Evolutionary conservation across 2,888 invertebrate genomes (phyloP).

Genomic region (Biston stratarius): DNA sequence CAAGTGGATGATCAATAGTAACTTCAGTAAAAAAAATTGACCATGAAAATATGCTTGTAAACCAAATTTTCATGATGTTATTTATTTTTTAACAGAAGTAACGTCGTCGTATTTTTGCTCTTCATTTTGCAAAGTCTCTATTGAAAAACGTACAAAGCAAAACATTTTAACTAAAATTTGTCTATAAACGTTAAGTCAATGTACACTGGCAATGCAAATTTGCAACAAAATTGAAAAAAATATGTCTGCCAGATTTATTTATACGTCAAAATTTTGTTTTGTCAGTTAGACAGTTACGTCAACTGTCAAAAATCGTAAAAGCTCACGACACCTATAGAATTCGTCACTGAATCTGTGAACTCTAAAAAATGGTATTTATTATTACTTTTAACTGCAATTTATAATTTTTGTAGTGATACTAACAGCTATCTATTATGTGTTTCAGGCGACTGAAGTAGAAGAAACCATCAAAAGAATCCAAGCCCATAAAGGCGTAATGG

Average conservation of each 20-base stretch:
- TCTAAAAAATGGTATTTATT: constrained; percentile 27
- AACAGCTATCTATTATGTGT: constrained; percentile 40
- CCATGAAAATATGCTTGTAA: too few relatives aligned
- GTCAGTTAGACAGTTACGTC: not conserved
- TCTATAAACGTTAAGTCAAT: not conserved
- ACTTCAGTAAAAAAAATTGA: not conserved
- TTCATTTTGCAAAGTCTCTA: too few relatives aligned
- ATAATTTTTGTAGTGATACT: not conserved
- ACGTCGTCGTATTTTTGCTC: too few relatives aligned
- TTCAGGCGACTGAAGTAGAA: constrained; percentile 95
- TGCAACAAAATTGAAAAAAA: too few relatives aligned
- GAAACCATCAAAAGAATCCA: constrained; percentile 99
- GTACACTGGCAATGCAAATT: not conserved
- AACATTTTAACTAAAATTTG: not conserved
- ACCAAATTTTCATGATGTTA: too few relatives aligned
- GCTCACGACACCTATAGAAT: not conserved
- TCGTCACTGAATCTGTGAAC: constrained; percentile 7
- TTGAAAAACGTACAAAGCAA: not conserved
- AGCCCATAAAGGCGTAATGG: constrained; percentile 98
- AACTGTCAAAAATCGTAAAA: not conserved
- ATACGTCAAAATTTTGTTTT: too few relatives aligned
- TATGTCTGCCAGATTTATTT: not conserved
- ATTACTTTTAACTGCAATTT: not conserved
- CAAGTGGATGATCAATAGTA: not conserved
- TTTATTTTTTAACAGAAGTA: too few relatives aligned